Base-by-base conservation (phyloP, 2,113 vertebrate genomes). In the Myodes glareolus region DNA sequence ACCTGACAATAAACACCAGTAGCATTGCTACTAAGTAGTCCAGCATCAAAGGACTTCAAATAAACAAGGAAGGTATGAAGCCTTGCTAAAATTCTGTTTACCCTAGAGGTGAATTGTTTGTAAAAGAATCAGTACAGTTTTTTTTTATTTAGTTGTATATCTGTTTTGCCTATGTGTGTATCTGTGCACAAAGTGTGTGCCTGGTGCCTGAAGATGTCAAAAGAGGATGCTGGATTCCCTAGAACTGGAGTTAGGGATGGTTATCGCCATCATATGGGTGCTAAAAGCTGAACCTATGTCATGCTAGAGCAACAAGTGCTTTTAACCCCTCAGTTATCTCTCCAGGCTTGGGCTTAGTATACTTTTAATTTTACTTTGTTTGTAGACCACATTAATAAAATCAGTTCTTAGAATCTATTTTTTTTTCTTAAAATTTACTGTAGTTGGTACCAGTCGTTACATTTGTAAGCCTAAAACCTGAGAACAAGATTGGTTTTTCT, bases 371-470 rank as follows among this genome's bases (percentile, higher is more conserved):
- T 97, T 31, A 92, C 4, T 12, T 77, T 94, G 68, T 19, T 8
- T 76, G 36, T 92, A 88, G 70, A 50, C 50, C 63, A 77, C 17
- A 39, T 39, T n/a, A 50, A 68, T 92, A 94, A 95, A 94, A 93
- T 85, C 52, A 90, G 7, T 95, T 92, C 29, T 23, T 94, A 76
- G 36, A 82, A 85, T 23, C 19, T 67, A 78, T 23, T 87, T 75
- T 58, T 94, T 84, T 67, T 67, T 42, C 65, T 96, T 88, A 85
- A 94, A 96, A 67, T 85, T 93, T 93, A n/a, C 85, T 80, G 4
- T 84, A 75, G 89, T n/a, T 82, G 47, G 52, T 92, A 77, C 21
- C 81, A 5, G n/a, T 90, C 42, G 89, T 39, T 52, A 90, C 93
- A 76, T 55, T 93, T 92, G 63, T 21, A 76, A 50, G 45, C 65